Evolutionary conservation across 2,888 invertebrate species (phyloP).

Genomic region (Paralinhomoeus sp.): DNA sequence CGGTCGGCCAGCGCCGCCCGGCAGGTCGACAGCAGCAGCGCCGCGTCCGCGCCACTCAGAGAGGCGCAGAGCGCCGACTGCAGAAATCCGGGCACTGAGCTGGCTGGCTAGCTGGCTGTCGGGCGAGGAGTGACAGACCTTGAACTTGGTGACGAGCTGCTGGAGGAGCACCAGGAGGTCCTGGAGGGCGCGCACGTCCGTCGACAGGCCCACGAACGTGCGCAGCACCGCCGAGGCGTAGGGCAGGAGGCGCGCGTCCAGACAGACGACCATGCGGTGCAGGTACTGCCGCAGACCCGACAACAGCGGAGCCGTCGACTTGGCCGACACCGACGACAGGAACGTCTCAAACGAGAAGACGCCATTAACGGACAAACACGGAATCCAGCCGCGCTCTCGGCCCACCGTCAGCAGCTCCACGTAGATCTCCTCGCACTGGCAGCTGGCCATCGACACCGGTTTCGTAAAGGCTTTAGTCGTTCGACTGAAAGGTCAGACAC

Average conservation of each 20-base stretch:
- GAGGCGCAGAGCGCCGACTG: no score
- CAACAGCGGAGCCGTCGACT: constrained; percentile 22
- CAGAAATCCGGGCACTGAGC: no score
- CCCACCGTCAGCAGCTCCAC: constrained; percentile 30
- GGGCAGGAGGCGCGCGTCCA: constrained; percentile 35
- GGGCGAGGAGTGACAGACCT: no score
- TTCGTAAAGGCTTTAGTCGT: constrained; percentile 38
- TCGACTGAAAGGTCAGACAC: constrained; percentile 27
- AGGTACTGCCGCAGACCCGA: constrained; percentile 35
- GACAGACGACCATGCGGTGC: constrained; percentile 38
- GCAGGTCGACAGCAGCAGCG: no score
- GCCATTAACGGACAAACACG: background rate
- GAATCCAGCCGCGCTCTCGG: background rate
- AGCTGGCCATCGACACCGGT: constrained; percentile 33
- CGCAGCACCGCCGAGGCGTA: constrained; percentile 33
- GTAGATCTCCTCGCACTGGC: constrained; percentile 34
- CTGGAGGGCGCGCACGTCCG: constrained; percentile 15
- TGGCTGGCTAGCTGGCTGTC: no score
- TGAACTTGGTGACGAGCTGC: constrained; percentile 37
- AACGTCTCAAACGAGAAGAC: background rate
- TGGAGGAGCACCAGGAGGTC: constrained; percentile 38
- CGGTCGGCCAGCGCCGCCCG: no score
- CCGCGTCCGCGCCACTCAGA: no score
- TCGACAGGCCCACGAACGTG: constrained; percentile 29
- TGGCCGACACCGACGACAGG: background rate